Evolutionary conservation across 2,113 vertebrate species (phyloP), one percentile per base, ranked within the genome.

Genomic region (Chaenogobius annularis): DNA sequence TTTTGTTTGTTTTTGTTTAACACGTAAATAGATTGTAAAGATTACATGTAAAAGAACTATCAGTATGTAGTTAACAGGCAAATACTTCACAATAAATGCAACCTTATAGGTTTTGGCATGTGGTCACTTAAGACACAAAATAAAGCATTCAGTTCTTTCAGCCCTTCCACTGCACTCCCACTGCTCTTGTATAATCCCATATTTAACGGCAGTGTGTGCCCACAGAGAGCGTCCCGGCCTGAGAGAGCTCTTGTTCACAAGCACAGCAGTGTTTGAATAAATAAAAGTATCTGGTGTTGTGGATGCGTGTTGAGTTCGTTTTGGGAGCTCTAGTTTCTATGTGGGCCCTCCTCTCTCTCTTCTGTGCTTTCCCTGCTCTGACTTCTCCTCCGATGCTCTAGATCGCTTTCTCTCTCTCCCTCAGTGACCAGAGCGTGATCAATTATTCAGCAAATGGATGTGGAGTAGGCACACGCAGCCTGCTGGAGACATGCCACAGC

Each of bases 231-330:
- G 10, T 73, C 63, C 31, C n/a, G 55, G 17, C 69, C 73, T 79
- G 81, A 85, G 77, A 72, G 71, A 69, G 87, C 82, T 88, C 81
- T 86, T 86, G 81, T 90, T 92, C 88, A 86, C 78, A 80, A 77
- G 73, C 80, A 79, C 78, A 66, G 83, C 83, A 85, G 75, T 61
- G 22, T 87, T 89, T 94, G 87, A 94, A 94, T 94, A 93, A 93
- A 92, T 93, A 93, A 94, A 92, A 90, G 89, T 91, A 91, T 92
- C 90, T 91, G 87, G 88, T 93, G 91, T 91, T 92, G 89, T 88
- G 87, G 83, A 89, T 89, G 79, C 74, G 89, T 90, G 89, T 90
- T 85, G 79, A 86, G 89, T 92, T 92, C 83, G 84, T 71, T 64
- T 69, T 66, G 43, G 52, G 72, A 77, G 90, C 84, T 93, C 92